A percentile compares a stretch with the other conserved stretches of the same genome.
Evolutionary conservation across 1,140 invertebrate genomes (phyloP).

Genomic region (Vollenhovia emeryi): DNA sequence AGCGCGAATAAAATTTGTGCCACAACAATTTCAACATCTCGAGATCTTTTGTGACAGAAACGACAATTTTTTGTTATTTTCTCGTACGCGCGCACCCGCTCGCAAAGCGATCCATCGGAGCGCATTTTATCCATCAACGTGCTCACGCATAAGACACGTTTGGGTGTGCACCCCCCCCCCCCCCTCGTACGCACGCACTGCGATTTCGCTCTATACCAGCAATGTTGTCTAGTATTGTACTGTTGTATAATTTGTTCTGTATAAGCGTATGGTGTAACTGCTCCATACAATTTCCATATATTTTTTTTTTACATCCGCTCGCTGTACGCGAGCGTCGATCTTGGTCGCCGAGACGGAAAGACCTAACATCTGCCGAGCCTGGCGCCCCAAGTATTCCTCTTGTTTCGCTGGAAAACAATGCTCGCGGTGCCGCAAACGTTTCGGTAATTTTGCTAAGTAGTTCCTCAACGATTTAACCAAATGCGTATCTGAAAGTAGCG

Average conservation of each 20-base stretch:
- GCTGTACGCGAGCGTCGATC: neutral
- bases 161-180: too few relatives aligned
- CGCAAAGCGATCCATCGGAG: neutral
- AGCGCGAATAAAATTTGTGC: conserved; percentile 3
- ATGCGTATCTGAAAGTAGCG: conserved; percentile 62
- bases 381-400: neutral
- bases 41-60: neutral
- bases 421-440: conserved; percentile 19
- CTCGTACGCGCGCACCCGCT: neutral
- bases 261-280: neutral
- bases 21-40: neutral
- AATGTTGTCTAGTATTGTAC: too few relatives aligned
- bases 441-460: conserved; percentile 62
- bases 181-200: too few relatives aligned
- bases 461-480: conserved; percentile 63
- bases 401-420: conserved; percentile 19
- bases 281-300: neutral
- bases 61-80: conserved; percentile 1
- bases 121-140: neutral
- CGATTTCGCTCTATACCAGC: neutral
- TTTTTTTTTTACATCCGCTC: neutral
- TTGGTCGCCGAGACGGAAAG: neutral
- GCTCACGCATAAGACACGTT: neutral
- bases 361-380: neutral
- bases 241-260: neutral